These are phyloP conservation scores for Cyclophora albipunctata DNA, from an alignment of 2,888 invertebrate genomes.

Conservation along the genomic window DNA sequence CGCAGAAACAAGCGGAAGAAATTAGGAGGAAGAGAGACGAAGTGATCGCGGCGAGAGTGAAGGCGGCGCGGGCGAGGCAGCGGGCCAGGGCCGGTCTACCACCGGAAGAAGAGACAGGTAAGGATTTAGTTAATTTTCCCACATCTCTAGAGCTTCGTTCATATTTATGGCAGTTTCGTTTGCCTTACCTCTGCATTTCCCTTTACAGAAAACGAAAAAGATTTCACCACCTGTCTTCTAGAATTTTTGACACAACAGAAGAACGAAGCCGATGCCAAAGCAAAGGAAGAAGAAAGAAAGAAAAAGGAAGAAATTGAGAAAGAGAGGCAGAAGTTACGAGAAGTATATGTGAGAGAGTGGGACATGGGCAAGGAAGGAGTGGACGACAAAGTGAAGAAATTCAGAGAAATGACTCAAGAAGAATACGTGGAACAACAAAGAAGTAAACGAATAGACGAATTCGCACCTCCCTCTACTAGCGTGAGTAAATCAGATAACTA, in stretches of 20 bases:
- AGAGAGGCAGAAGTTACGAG: conserved; percentile 66
- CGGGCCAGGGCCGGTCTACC: conserved; percentile 83
- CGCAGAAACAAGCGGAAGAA: conserved; percentile 79
- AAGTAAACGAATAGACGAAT: conserved; percentile 81
- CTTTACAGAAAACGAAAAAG: conserved; percentile 55
- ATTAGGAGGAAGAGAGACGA: conserved; percentile 77
- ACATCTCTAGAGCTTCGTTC: too few species aligned
- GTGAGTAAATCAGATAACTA: conserved; percentile 28
- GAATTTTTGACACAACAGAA: conserved; percentile 66
- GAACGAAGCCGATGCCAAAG: conserved; percentile 61
- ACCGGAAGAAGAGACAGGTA: conserved; percentile 75
- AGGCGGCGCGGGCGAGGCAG: conserved; percentile 83
- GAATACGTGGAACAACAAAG: conserved; percentile 87
- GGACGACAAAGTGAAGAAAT: conserved; percentile 57
- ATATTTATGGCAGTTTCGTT: too few species aligned
- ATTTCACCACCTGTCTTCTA: conserved; percentile 53
- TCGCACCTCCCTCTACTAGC: conserved; percentile 79
- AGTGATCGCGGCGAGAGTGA: conserved; percentile 80
- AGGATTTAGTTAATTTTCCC: conserved; percentile 1
- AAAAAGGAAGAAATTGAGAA: conserved; percentile 60
- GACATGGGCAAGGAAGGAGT: conserved; percentile 81
- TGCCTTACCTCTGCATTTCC: too few species aligned
- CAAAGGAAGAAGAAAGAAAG: conserved; percentile 54
- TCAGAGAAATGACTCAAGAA: conserved; percentile 80
- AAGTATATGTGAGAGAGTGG: conserved; percentile 80